phyloP scores from a whole-genome alignment of 2,113 vertebrate genomes.

The Poeciliopsis turrubarensis region DNA sequence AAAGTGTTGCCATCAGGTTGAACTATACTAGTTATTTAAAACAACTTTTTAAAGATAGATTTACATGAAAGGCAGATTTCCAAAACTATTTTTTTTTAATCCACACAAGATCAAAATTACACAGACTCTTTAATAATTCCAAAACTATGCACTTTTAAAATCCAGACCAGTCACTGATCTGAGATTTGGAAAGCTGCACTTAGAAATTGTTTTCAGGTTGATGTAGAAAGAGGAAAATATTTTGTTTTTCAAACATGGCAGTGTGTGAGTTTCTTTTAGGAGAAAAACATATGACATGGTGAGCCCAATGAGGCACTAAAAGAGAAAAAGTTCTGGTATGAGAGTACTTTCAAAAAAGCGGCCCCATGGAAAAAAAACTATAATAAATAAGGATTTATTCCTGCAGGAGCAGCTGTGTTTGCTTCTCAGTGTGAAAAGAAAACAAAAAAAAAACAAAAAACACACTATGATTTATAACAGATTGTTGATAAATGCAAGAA shows the following conservation, averaged over 20 bases:
- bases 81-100: too few relatives aligned
- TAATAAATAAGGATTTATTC: neutral
- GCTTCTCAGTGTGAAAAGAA: neutral
- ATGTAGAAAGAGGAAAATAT: neutral
- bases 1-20: too few relatives aligned
- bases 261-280: neutral
- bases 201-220: too few relatives aligned
- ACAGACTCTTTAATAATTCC: too few relatives aligned
- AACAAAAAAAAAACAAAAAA: neutral
- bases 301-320: neutral
- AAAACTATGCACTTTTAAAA: too few relatives aligned
- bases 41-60: too few relatives aligned
- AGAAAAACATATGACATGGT: neutral
- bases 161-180: too few relatives aligned
- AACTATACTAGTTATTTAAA: too few relatives aligned
- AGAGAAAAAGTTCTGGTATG: neutral
- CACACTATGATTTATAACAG: conserved; percentile 13
- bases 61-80: too few relatives aligned
- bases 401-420: conserved; percentile 2
- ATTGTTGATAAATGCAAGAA: conserved; percentile 36
- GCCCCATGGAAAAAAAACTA: neutral
- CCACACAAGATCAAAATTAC: too few relatives aligned
- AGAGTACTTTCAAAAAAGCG: neutral
- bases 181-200: too few relatives aligned
- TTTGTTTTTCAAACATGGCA: neutral